Conservation (phyloP, 64 coral and sea anemone species). For the Porites australiensis region DNA sequence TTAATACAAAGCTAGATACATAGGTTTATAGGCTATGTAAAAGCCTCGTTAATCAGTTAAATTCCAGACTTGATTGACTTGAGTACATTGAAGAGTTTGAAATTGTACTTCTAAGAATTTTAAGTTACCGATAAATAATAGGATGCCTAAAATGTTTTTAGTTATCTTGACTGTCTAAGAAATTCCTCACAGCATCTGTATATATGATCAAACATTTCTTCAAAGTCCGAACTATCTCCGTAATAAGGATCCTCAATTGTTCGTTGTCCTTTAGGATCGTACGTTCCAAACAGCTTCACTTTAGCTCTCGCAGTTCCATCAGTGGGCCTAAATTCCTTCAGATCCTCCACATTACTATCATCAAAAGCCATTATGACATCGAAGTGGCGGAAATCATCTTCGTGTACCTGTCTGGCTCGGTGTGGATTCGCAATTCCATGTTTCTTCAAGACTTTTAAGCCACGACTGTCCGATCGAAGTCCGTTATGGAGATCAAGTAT, state of each 20-base stretch:
- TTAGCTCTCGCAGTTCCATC: constrained; percentile 67
- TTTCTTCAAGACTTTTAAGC: constrained; percentile 59
- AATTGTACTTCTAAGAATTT: no score
- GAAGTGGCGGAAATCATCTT: constrained; percentile 86
- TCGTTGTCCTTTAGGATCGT: constrained; percentile 77
- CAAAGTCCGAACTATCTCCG: constrained; percentile 78
- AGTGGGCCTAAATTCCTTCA: constrained; percentile 71
- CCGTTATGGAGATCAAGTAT: constrained; percentile 76
- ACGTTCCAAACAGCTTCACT: constrained; percentile 79
- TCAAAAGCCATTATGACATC: constrained; percentile 92
- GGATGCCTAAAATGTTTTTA: no score
- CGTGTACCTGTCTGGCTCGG: constrained; percentile 65
- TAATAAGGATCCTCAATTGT: constrained; percentile 79
- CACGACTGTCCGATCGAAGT: constrained; percentile 57
- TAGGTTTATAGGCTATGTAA: no score
- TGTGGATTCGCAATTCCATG: constrained; percentile 77
- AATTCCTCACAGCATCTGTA: constrained; percentile 82
- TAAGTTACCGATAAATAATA: no score
- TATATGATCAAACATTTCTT: constrained; percentile 77
- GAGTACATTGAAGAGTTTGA: no score
- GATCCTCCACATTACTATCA: constrained; percentile 85
- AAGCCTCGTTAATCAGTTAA: no score
- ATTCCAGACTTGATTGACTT: no score
- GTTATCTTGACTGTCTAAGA: constrained; percentile 34
- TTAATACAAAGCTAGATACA: no score